A percentile compares a stretch with the other conserved stretches of the same genome.
Conservation (phyloP, 2,113 vertebrate species). For the Ictalurus punctatus region DNA sequence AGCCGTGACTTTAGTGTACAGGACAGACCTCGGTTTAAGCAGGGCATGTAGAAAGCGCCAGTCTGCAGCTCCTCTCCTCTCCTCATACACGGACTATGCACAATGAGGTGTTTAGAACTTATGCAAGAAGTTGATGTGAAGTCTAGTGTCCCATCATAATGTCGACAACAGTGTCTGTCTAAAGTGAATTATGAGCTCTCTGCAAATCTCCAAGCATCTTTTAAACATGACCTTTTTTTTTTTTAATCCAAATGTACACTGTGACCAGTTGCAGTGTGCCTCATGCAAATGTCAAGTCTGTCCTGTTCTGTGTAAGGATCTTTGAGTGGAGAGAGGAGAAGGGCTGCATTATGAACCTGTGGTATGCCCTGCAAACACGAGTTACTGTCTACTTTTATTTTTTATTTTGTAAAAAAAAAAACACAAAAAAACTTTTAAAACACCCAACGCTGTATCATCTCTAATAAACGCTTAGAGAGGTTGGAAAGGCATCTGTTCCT, state of each 20-base stretch:
- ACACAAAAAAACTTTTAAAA: constrained; percentile 49
- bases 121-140: constrained; percentile 29
- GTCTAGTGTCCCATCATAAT: constrained; percentile 11
- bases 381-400: constrained; percentile 63
- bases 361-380: constrained; percentile 51
- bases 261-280: constrained; percentile 2
- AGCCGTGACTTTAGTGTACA: constrained; percentile 40
- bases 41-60: constrained; percentile 1
- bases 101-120: constrained; percentile 16
- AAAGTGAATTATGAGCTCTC: constrained; percentile 17
- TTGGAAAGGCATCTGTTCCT: constrained; percentile 49
- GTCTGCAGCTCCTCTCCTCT: constrained; percentile 39
- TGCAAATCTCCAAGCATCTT: background rate
- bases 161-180: constrained; percentile 10
- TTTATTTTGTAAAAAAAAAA: constrained; percentile 57
- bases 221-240: constrained; percentile 27
- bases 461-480: constrained; percentile 71
- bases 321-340: constrained; percentile 13
- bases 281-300: constrained; percentile 19
- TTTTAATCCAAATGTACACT: constrained; percentile 4
- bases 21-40: constrained; percentile 33
- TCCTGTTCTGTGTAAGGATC: constrained; percentile 23
- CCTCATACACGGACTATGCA: constrained; percentile 17
- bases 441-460: constrained; percentile 68
- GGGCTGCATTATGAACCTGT: constrained; percentile 44